Conservation (phyloP, 2,113 vertebrate genomes). For the Osmerus mordax region DNA sequence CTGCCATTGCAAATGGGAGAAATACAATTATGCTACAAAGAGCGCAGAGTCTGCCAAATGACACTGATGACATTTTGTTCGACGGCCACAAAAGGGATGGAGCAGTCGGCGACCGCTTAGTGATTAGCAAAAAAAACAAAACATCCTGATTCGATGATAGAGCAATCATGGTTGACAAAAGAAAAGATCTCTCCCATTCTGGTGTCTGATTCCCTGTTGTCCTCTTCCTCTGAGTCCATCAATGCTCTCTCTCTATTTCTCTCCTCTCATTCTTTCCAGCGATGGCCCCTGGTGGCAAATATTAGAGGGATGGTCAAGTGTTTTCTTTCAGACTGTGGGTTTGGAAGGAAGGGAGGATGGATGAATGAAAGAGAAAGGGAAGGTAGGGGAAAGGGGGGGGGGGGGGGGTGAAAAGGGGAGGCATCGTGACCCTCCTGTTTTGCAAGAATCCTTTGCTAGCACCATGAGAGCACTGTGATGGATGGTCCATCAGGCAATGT, state of each 20-base stretch:
- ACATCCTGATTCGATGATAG: constrained; percentile 42
- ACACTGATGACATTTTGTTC: constrained; percentile 44
- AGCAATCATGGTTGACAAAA: constrained; percentile 50
- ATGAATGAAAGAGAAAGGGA: neutral
- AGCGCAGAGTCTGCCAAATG: constrained; percentile 31
- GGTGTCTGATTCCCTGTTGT: neutral
- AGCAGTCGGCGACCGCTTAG: constrained; percentile 10
- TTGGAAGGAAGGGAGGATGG: neutral
- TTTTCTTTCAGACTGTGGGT: constrained; percentile 2
- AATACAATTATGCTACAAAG: constrained; percentile 27
- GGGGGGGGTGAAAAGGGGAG: neutral
- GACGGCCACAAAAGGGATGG: constrained; percentile 2
- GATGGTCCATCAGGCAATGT: constrained; percentile 52
- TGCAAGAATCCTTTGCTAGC: too few relatives aligned
- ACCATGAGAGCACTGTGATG: constrained; percentile 34
- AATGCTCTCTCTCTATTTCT: neutral
- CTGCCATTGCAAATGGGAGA: constrained; percentile 15
- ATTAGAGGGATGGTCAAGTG: too few relatives aligned
- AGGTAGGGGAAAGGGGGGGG: neutral
- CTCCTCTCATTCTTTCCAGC: neutral
- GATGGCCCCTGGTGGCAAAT: too few relatives aligned
- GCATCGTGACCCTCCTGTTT: neutral
- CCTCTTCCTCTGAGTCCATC: neutral
- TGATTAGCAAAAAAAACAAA: constrained; percentile 36
- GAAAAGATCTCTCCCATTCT: constrained; percentile 21